These are phyloP conservation scores for Pteria penguin DNA, from an alignment of 2,888 invertebrate species.

Conservation along the genomic window DNA sequence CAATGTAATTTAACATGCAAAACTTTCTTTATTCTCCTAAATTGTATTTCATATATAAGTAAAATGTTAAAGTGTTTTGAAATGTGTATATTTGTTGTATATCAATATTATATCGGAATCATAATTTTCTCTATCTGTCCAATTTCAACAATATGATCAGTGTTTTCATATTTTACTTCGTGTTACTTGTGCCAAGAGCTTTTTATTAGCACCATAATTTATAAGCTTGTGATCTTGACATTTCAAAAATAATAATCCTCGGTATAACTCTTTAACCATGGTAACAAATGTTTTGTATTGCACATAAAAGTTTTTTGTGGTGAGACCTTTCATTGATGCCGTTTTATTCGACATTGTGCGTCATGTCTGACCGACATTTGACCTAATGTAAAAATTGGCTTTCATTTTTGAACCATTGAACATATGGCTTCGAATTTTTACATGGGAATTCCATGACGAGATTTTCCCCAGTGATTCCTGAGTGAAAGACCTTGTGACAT, in stretches of 20 bases:
- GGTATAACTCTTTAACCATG: neutral
- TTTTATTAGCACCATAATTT: neutral
- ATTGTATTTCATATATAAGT: no score
- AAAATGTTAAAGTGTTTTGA: no score
- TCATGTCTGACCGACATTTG: no score
- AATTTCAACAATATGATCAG: no score
- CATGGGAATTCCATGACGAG: neutral
- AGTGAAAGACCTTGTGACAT: neutral
- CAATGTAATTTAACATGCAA: no score
- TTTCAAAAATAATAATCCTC: neutral
- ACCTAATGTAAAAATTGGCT: neutral
- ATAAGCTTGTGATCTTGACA: neutral
- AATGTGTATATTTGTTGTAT: no score
- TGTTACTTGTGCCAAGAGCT: no score
- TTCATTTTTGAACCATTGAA: neutral
- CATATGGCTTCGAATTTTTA: neutral
- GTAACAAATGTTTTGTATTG: neutral
- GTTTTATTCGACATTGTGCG: no score
- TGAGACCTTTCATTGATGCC: neutral
- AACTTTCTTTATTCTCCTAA: no score
- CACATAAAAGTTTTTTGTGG: neutral
- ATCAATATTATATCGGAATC: no score
- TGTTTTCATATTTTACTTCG: no score
- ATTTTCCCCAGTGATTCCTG: neutral
- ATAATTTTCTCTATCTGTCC: no score